Evolutionary conservation across 2,888 invertebrate species (phyloP).

Genomic region (Erynnis tages): DNA sequence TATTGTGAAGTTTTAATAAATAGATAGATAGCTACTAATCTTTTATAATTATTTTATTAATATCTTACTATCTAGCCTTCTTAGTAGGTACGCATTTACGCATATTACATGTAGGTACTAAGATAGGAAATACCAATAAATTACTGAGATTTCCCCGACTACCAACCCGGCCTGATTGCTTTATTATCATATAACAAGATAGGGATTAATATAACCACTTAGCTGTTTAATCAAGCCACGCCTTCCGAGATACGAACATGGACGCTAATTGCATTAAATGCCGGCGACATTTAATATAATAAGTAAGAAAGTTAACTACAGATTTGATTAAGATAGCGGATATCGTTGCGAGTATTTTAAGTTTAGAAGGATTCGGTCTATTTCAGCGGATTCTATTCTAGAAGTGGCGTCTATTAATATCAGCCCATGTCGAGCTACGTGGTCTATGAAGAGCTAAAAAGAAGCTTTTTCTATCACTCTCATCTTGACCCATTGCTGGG

Average conservation of each 20-base stretch:
- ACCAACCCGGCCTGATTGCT: conserved; percentile 14
- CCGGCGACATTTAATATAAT: neutral
- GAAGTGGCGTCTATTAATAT: too few relatives aligned
- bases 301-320: neutral
- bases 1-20: too few relatives aligned
- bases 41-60: too few relatives aligned
- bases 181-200: conserved; percentile 28
- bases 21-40: too few relatives aligned
- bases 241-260: conserved; percentile 13
- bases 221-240: conserved; percentile 21
- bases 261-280: conserved; percentile 23
- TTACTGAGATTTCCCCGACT: conserved; percentile 8
- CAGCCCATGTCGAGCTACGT: too few relatives aligned
- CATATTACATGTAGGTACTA: too few relatives aligned
- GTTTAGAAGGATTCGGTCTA: too few relatives aligned
- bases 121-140: neutral
- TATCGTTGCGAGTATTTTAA: too few relatives aligned
- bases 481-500: too few relatives aligned
- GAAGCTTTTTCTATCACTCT: too few relatives aligned
- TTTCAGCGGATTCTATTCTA: too few relatives aligned
- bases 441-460: too few relatives aligned
- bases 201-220: conserved; percentile 27
- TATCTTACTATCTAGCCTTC: neutral
- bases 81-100: neutral
- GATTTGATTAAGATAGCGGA: conserved; percentile 5